phyloP scores from a whole-genome alignment of 2,888 invertebrate species.

The Omphaloscelis lunosa region DNA sequence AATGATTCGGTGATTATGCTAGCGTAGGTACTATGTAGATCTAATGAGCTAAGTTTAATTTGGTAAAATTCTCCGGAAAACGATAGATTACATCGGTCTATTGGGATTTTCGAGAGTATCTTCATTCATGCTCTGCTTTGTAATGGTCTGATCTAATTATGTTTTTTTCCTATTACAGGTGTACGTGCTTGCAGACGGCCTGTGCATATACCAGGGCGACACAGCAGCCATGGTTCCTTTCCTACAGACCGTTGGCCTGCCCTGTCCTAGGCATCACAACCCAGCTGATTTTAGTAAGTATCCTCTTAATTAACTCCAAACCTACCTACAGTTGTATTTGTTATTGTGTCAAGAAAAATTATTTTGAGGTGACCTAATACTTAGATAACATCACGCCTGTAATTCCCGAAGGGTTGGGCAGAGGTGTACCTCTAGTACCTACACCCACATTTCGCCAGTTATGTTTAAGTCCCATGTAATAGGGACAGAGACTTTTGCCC shows the following conservation, averaged over 20 bases:
- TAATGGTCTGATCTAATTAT: not conserved
- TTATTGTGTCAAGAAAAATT: not conserved
- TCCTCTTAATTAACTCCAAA: not conserved
- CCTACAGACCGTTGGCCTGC: slow-evolving; percentile 88
- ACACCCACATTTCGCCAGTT: no score
- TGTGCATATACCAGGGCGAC: slow-evolving; percentile 92
- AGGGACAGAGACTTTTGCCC: no score
- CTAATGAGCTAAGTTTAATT: not conserved
- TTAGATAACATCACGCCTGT: no score
- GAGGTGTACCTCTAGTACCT: no score
- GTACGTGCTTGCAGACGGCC: slow-evolving; percentile 92
- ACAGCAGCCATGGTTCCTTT: slow-evolving; percentile 91
- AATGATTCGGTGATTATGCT: not conserved
- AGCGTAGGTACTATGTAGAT: not conserved
- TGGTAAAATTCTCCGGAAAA: not conserved
- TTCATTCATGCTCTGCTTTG: not conserved
- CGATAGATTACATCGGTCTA: not conserved
- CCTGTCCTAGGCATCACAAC: slow-evolving; percentile 92
- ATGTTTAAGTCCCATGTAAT: no score
- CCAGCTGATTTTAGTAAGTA: slow-evolving; percentile 93
- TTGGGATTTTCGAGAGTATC: not conserved
- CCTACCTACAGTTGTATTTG: not conserved
- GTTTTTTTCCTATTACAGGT: slow-evolving; percentile 80
- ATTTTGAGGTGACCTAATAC: not conserved
- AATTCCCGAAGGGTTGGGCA: no score